These are phyloP conservation scores for Melipona quadrifasciata DNA, from an alignment of 1,140 invertebrate species.

Conservation along the genomic window DNA sequence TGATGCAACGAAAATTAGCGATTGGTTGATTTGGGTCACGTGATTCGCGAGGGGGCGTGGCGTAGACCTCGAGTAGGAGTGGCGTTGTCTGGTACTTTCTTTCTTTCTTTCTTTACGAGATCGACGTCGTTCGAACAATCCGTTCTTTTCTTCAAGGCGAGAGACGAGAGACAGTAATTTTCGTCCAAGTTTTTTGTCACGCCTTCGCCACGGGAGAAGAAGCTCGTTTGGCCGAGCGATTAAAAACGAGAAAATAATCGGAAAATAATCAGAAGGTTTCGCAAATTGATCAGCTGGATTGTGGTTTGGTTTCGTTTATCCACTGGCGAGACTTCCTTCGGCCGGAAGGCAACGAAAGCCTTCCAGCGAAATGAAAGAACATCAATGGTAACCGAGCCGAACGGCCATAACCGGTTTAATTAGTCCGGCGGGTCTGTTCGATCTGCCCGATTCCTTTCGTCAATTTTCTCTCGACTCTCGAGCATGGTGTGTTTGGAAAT, in stretches of 20 bases:
- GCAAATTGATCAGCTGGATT: slow-evolving; percentile 21
- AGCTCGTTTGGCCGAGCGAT: neutral
- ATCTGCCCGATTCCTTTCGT: slow-evolving; percentile 23
- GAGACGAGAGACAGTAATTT: no score
- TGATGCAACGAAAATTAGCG: no score
- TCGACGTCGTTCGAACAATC: no score
- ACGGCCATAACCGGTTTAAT: slow-evolving; percentile 29
- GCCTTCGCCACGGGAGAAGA: neutral
- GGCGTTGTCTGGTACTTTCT: no score
- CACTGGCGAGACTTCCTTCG: neutral
- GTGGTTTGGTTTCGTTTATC: neutral
- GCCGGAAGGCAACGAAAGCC: neutral
- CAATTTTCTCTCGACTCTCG: neutral
- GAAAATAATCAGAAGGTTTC: neutral
- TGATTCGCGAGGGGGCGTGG: no score
- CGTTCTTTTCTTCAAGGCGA: no score
- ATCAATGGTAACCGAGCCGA: slow-evolving; percentile 3
- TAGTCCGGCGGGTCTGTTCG: slow-evolving; percentile 10
- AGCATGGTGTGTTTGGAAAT: no score
- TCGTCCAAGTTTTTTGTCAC: no score
- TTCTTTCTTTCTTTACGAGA: no score
- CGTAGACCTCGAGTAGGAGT: no score
- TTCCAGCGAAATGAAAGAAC: slow-evolving; percentile 15
- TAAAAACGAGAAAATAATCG: slow-evolving; percentile 27
- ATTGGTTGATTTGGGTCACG: no score